phyloP scores from a whole-genome alignment of 1,140 invertebrate genomes.

The Chironomus tepperi region DNA sequence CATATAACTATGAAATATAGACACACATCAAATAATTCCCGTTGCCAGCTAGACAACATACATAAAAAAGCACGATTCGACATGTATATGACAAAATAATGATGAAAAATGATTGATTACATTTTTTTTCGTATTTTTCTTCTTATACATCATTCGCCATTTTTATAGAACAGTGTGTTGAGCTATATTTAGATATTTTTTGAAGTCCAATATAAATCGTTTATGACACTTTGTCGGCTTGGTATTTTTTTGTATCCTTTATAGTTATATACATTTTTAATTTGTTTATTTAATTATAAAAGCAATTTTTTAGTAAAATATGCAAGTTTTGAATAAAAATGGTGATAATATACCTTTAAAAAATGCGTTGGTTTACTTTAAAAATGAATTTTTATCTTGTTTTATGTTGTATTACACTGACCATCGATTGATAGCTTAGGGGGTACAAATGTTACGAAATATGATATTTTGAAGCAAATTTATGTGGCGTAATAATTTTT shows the following conservation, averaged over 20 bases:
- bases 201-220: not conserved
- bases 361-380: too few species aligned
- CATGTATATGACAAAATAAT: constrained; percentile 22
- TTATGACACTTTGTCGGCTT: not conserved
- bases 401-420: not conserved
- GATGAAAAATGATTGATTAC: constrained; percentile 23
- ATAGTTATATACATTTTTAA: not conserved
- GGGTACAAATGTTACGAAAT: not conserved
- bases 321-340: too few species aligned
- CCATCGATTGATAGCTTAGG: not conserved
- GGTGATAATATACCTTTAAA: too few species aligned
- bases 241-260: not conserved
- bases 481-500: constrained; percentile 3
- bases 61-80: constrained; percentile 9
- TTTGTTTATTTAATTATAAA: too few species aligned
- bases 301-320: too few species aligned
- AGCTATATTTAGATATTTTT: not conserved
- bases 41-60: not conserved
- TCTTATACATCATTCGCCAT: not conserved
- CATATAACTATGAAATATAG: constrained; percentile 16
- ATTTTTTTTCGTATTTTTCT: not conserved
- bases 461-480: constrained; percentile 8
- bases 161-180: not conserved
- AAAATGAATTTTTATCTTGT: too few species aligned
- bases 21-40: constrained; percentile 4